Evolutionary conservation across 1,140 invertebrate species (phyloP).

Genomic region (Calephelis virginiensis): DNA sequence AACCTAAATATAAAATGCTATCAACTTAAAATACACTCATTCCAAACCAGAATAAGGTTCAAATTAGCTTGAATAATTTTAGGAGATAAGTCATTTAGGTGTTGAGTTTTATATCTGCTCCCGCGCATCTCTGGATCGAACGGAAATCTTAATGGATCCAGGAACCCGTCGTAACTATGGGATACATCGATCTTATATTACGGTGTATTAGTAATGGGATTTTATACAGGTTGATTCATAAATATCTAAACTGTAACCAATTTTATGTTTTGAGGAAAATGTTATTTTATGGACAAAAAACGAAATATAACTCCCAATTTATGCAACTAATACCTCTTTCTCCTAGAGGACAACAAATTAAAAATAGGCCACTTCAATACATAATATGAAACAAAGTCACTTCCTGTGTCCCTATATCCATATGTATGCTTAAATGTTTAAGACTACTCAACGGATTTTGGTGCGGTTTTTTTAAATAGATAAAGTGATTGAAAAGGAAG

Average conservation of each 20-base stretch:
- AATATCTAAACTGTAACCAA: neutral
- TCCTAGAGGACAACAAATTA: no score
- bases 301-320: no score
- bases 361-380: no score
- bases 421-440: no score
- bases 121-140: conserved; percentile 63
- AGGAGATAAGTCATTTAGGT: conserved; percentile 28
- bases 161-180: conserved; percentile 70
- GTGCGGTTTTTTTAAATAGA: no score
- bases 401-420: no score
- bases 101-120: conserved; percentile 42
- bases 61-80: conserved; percentile 17
- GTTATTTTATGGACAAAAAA: no score
- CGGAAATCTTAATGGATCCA: conserved; percentile 76
- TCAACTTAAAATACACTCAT: conserved; percentile 23
- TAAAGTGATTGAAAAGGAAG: no score
- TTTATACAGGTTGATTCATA: conserved; percentile 18
- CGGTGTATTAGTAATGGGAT: conserved; percentile 48
- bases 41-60: conserved; percentile 9
- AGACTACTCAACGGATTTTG: no score
- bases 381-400: no score
- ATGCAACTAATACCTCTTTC: no score
- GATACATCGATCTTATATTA: conserved; percentile 62
- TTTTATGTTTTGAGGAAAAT: no score
- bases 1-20: conserved; percentile 7